phyloP scores from a whole-genome alignment of 2,888 invertebrate genomes.

The Trichopoda pennipes region DNA sequence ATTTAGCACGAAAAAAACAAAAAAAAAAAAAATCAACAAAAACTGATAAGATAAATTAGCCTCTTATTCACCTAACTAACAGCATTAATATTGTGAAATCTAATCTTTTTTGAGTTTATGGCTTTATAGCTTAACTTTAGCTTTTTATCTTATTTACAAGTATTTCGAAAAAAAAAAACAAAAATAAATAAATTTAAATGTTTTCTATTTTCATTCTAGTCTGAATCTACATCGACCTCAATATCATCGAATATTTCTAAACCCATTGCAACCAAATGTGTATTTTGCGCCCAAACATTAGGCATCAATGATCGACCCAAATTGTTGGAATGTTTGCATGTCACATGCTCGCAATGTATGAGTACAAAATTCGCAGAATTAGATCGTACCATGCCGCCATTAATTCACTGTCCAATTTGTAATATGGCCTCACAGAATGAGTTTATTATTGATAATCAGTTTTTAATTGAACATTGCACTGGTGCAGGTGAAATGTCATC shows the following conservation, averaged over 20 bases:
- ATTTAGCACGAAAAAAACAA: no score
- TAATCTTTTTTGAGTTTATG: no score
- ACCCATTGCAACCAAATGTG: conserved; percentile 82
- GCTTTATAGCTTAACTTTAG: no score
- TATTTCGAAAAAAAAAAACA: no score
- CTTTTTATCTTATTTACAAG: no score
- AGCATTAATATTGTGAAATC: background rate
- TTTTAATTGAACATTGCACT: conserved; percentile 85
- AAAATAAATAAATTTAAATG: background rate
- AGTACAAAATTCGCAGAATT: conserved; percentile 84
- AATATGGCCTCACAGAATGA: conserved; percentile 87
- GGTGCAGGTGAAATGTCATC: conserved; percentile 73
- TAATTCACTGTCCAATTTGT: conserved; percentile 86
- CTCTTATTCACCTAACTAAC: conserved; percentile 1
- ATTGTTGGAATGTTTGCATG: conserved; percentile 93
- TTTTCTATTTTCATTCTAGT: conserved; percentile 70
- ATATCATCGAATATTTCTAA: conserved; percentile 79
- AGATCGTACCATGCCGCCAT: conserved; percentile 79
- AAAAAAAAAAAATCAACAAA: background rate
- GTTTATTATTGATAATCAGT: conserved; percentile 92
- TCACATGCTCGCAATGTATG: conserved; percentile 89
- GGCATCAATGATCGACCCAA: conserved; percentile 86
- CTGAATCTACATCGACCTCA: conserved; percentile 79
- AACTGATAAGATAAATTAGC: conserved; percentile 28
- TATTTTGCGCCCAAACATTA: conserved; percentile 83